Conservation (phyloP, 2,797 vertebrate species). For the Gymnoscopelus microlampas region DNA sequence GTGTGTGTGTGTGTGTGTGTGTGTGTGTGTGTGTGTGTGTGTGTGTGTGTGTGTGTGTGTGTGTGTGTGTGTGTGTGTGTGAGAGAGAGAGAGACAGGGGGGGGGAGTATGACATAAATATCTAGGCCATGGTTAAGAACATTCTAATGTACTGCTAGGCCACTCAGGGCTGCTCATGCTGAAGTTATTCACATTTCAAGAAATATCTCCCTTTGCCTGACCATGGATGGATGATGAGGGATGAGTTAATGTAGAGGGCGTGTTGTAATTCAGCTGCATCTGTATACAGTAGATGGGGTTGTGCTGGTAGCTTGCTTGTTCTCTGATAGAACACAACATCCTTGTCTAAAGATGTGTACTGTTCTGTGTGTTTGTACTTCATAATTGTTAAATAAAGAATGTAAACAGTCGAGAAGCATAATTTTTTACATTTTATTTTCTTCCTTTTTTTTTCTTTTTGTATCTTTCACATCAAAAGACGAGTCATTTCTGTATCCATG, state of each 20-base stretch:
- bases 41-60: slow-evolving; percentile 4
- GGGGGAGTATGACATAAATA: neutral
- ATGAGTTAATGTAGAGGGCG: neutral
- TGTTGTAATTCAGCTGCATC: neutral
- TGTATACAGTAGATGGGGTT: no score
- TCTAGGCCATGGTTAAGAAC: slow-evolving; percentile 50
- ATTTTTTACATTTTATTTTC: slow-evolving; percentile 60
- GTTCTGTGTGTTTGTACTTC: slow-evolving; percentile 7
- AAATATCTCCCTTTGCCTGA: slow-evolving; percentile 15
- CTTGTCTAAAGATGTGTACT: no score
- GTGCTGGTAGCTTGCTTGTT: no score
- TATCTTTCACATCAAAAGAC: slow-evolving; percentile 71
- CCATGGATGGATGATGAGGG: neutral
- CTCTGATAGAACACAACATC: no score
- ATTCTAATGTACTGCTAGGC: slow-evolving; percentile 36
- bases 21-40: neutral
- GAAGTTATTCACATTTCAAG: slow-evolving; percentile 34
- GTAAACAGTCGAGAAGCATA: slow-evolving; percentile 7
- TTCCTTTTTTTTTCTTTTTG: slow-evolving; percentile 64
- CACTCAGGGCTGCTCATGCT: slow-evolving; percentile 30
- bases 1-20: neutral
- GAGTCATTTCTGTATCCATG: slow-evolving; percentile 57
- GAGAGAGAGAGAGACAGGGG: neutral
- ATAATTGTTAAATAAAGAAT: slow-evolving; percentile 19
- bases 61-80: neutral